Base-by-base conservation (phyloP, 2,797 vertebrate genomes). In the Glyptemys insculpta region DNA sequence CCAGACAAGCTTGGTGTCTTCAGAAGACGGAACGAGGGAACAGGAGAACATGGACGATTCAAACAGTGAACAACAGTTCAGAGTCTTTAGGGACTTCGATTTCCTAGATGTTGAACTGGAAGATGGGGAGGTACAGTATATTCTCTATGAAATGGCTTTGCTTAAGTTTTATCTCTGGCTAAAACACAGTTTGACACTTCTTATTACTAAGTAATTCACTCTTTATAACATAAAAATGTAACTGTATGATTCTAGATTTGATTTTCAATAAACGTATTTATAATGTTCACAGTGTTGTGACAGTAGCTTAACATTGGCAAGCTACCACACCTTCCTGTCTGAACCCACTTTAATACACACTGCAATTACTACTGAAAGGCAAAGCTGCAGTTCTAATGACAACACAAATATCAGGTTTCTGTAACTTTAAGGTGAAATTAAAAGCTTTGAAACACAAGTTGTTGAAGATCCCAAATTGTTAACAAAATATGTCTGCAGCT, bases 21-120 rank as follows among this genome's bases (percentile, higher is more conserved):
- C 99, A 0, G 99, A 99, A 97, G 99, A 99, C 90, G 99, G 99
- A 4, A 97, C 97, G 91, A 98, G 98, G 79, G 99, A 98, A 96
- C 98, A 99, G 83, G 99, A 99, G 98, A 99, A 99, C 57, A 98
- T 99, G 90, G 99, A 99, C 37, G 99, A 99, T 97, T 99, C 99
- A 0, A 99, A 99, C 97, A 99, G 99, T 8, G 99, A 99, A 97
- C 99, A 99, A 91, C 99, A 99, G 97, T 99, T 99, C 97, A 97
- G 99, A 89, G 99, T 99, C 97, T 99, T 99, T 98, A 98, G 99
- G 88, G 99, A 99, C 98, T 99, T 99, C 88, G 99, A 99, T 97
- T 99, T 99, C 98, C 98, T 99, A 95, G 99, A 99, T 18, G 99
- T 99, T 96, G 99, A 99, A 96, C 98, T 99, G 96, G 99, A 99